Base-by-base conservation (phyloP, 2,113 vertebrate species). In the Synchiropus splendidus region DNA sequence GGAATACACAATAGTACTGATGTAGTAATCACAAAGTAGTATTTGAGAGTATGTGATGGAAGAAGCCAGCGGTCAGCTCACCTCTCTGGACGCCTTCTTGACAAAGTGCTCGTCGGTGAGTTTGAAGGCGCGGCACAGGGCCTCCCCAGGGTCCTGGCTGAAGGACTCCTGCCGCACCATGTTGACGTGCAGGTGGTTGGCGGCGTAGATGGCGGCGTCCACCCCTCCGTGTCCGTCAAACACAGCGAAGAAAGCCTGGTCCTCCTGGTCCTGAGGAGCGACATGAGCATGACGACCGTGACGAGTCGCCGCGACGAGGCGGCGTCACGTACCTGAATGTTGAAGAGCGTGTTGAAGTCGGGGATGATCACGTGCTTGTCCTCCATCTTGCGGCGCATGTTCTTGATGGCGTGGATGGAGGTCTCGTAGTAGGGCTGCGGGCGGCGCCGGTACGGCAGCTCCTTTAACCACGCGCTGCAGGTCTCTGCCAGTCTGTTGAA, bases 351-450 rank as follows among this genome's bases (percentile, higher is more conserved):
- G 72, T 98, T 99, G 79, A 97, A 97, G 79, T 99, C 95, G 0
- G 94, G 95, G 69, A 99, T 97, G 83, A 95, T 93, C 67, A 99
- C 82, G 3, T 99, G 95, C 45, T 92, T 91, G 87, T 99, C 95
- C 68, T 99, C 95, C 95, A 98, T 99, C 78, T 99, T 99, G 69
- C 95, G 89, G 39, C 95, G 85, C 94, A 98, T 99, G 73, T 99
- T 99, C 83, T 99, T 99, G 83, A 99, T 99, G 77, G 95, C 93
- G 2, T 99, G 95, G 71, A 99, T 98, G 60, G 95, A 99, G 0
- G 93, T 99, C 63, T 99, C 94, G 16, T 95, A 99, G 77, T 92
- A 97, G 5, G 90, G 86, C 72, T 89, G 88, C 2, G 89, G 87
- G 15, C 91, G 90, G 4, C 84, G 88, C 48, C 77, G 90, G 49